Evolutionary conservation across 1,140 invertebrate species (phyloP).

Genomic region (Orchesella cincta): DNA sequence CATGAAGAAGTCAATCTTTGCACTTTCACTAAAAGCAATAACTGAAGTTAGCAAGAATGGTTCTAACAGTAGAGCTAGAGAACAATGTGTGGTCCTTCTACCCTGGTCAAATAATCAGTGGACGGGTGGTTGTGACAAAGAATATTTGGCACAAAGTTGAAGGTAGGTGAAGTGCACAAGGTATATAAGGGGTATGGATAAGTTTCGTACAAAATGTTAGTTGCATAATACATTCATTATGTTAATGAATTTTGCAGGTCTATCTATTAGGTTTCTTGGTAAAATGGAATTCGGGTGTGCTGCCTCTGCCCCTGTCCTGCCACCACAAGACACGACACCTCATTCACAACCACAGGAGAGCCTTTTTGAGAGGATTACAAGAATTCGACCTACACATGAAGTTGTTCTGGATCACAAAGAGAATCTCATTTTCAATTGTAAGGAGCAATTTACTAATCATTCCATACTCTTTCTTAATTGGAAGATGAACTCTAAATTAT

Average conservation of each 20-base stretch:
- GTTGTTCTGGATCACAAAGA: slow-evolving; percentile 16
- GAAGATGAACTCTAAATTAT: no score
- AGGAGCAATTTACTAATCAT: no score
- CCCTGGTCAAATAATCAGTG: slow-evolving; percentile 17
- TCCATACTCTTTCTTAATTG: background rate
- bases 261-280: slow-evolving; percentile 10
- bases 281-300: slow-evolving; percentile 22
- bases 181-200: no score
- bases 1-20: no score
- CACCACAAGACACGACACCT: background rate
- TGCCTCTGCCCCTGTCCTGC: background rate
- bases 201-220: background rate
- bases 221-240: no score
- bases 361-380: background rate
- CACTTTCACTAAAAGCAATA: no score
- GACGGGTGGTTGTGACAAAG: slow-evolving; percentile 14
- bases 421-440: slow-evolving; percentile 18
- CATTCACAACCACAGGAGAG: background rate
- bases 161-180: background rate
- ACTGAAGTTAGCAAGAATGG: background rate
- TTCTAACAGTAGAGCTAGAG: slow-evolving; percentile 15
- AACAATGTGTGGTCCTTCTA: slow-evolving; percentile 23
- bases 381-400: background rate
- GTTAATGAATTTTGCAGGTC: background rate
- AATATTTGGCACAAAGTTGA: slow-evolving; percentile 31